Evolutionary conservation across 2,888 invertebrate species (phyloP), one percentile per base, ranked within the genome.

Genomic region (Malachius bipustulatus): DNA sequence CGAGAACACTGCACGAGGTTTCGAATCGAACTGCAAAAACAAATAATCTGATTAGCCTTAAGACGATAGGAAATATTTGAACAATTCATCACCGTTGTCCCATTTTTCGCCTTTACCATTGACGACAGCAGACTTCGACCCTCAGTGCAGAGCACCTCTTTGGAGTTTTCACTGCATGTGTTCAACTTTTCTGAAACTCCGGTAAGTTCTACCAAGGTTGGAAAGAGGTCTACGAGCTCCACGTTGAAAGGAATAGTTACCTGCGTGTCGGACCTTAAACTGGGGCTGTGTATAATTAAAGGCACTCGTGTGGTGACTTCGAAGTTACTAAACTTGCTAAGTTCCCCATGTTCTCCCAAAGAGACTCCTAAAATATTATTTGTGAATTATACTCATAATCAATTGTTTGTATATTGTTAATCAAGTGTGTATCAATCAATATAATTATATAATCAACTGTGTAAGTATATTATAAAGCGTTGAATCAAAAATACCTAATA

Each of bases 251-350:
- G 47, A 10, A 64, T 45, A 14, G 45, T 46, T 14, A 55, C 50
- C 16, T 51, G 40, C n/a, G n/a, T n/a, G 26, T 43, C 45, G 4
- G 56, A 56, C 8, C 39, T 60, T 14, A 74, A 49, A 26, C 67
- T 67, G 1, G 89, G 87, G 19, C 76, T 67, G 35, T 71, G 70
- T 33, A 91, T 66, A 34, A 90, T 69, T 10, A 91, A 59, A 0
- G 90, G 91, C 1, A 89, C 85, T 46, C 71, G 70, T 9, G 83
- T 63, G 0, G 88, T 76, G 9, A 81, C 77, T 47, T 90, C 85
- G 55, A 81, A 90, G 59, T 88, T 89, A 54, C 87, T 89, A 60
- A 80, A 91, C 59, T 91, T 91, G 0, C 85, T 78, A 87, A 89
- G 91, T 54, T 85, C 75, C 10, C 82, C 82, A 53, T 89, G 89